phyloP scores from a whole-genome alignment of 2,797 vertebrate species.

The Xiphophorus birchmanni region DNA sequence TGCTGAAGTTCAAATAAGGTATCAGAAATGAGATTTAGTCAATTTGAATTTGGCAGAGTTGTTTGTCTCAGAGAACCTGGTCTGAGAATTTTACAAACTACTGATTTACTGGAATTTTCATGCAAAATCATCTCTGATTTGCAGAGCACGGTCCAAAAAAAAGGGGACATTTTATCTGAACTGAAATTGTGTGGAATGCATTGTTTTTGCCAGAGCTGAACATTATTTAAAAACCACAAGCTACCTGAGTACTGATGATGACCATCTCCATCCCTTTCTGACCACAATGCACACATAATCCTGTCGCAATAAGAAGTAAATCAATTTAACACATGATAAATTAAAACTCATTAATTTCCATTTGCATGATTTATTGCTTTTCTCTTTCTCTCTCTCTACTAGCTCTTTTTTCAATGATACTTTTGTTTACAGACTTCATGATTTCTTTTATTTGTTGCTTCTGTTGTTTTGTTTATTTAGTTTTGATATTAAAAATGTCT shows the following conservation, averaged over 20 bases:
- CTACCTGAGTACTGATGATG: neutral
- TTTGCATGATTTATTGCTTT: too few relatives aligned
- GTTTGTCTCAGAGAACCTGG: neutral
- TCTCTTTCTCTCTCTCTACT: too few relatives aligned
- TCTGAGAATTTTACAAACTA: neutral
- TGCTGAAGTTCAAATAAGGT: neutral
- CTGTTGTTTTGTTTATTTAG: too few relatives aligned
- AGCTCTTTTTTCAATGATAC: too few relatives aligned
- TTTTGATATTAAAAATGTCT: too few relatives aligned
- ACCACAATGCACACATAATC: neutral
- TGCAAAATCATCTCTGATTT: neutral
- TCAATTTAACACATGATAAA: too few relatives aligned
- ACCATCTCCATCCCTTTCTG: neutral
- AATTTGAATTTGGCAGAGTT: neutral
- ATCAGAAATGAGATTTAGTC: neutral
- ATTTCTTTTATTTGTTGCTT: too few relatives aligned
- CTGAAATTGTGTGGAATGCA: neutral
- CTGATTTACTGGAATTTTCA: neutral
- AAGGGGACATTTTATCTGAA: neutral
- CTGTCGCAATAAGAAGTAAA: too few relatives aligned
- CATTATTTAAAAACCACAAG: neutral
- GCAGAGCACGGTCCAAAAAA: neutral
- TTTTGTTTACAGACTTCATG: too few relatives aligned
- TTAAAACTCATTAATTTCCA: too few relatives aligned
- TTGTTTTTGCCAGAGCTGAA: neutral